A percentile compares a stretch with the other conserved stretches of the same genome.
phyloP scores from a whole-genome alignment of 1,140 invertebrate species.

The Psilanteris sp. region DNA sequence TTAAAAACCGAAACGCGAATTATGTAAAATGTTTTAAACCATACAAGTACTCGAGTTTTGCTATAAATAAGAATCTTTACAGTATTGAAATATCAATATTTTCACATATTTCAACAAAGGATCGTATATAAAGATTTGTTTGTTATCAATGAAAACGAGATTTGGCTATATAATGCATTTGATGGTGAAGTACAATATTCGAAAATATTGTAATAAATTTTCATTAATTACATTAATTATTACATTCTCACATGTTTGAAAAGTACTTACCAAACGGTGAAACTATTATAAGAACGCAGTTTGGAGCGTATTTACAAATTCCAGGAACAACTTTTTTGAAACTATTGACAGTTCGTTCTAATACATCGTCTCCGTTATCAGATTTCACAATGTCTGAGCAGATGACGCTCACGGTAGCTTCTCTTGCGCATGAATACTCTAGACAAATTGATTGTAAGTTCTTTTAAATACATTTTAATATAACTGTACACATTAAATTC shows the following conservation, averaged over 20 bases:
- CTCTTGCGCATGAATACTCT: conserved; percentile 81
- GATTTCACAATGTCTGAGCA: conserved; percentile 81
- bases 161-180: too few relatives aligned
- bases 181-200: too few relatives aligned
- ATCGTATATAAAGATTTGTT: neutral
- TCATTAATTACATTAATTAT: neutral
- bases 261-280: conserved; percentile 80
- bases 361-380: conserved; percentile 79
- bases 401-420: conserved; percentile 82
- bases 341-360: conserved; percentile 81
- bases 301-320: conserved; percentile 82
- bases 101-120: conserved; percentile 6
- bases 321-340: conserved; percentile 81
- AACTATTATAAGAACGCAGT: conserved; percentile 82
- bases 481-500: too few relatives aligned
- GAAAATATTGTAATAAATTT: too few relatives aligned
- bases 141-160: too few relatives aligned
- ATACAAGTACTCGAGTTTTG: conserved; percentile 29
- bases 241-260: too few relatives aligned
- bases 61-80: conserved; percentile 26
- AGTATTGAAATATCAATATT: conserved; percentile 27
- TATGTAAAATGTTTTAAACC: conserved; percentile 33
- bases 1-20: conserved; percentile 27
- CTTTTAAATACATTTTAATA: too few relatives aligned
- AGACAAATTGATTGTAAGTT: conserved; percentile 12